These are phyloP conservation scores for Euschistus heros DNA, from an alignment of 1,140 invertebrate genomes.

Conservation along the genomic window DNA sequence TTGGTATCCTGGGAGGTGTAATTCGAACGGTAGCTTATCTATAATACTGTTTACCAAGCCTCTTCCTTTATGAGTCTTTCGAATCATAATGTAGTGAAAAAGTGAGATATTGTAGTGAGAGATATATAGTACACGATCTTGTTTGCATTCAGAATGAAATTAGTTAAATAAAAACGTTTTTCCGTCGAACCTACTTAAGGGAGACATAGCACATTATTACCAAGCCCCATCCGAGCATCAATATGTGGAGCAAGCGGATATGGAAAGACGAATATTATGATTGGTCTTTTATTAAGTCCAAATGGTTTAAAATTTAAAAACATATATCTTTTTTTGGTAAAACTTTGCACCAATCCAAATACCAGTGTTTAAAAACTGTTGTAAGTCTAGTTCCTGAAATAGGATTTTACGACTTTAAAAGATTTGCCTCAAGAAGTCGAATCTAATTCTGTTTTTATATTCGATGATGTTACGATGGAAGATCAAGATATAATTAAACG, in stretches of 20 bases:
- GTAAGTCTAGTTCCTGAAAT: conserved; percentile 30
- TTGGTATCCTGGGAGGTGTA: no score
- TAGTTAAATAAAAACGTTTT: neutral
- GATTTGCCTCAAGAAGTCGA: conserved; percentile 22
- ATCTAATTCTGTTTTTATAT: no score
- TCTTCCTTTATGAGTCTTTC: conserved; percentile 39
- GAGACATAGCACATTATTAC: no score
- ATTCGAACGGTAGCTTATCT: no score
- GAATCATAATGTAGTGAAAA: conserved; percentile 38
- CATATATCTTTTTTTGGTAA: conserved; percentile 37
- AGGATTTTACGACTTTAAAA: conserved; percentile 19
- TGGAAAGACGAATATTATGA: conserved; percentile 37
- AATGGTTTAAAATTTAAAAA: conserved; percentile 35
- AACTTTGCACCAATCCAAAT: conserved; percentile 32
- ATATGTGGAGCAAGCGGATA: conserved; percentile 32
- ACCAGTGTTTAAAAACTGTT: conserved; percentile 31
- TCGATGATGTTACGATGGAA: conserved; percentile 34
- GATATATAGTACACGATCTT: neutral
- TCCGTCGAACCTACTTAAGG: neutral
- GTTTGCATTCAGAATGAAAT: neutral
- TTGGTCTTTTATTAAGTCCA: conserved; percentile 31
- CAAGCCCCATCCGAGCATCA: conserved; percentile 30
- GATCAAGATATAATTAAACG: conserved; percentile 21
- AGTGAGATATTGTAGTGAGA: conserved; percentile 32
- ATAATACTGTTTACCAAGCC: no score